Conservation (phyloP, 2,888 invertebrate genomes). For the Cecidostiba fungosa region DNA sequence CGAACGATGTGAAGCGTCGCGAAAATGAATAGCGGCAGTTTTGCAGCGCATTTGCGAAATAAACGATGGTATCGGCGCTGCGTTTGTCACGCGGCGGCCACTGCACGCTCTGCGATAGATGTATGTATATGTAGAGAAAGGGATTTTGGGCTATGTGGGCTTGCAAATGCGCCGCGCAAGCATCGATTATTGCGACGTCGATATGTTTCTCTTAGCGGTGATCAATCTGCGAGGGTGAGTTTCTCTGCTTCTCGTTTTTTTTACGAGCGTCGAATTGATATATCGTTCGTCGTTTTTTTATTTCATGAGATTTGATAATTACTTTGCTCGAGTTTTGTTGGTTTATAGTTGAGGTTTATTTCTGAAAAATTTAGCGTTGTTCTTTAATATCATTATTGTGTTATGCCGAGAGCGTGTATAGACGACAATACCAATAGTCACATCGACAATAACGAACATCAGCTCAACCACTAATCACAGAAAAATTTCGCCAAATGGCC, state of each 20-base stretch:
- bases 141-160: neutral
- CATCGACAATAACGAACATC: too few relatives aligned
- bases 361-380: too few relatives aligned
- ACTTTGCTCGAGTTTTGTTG: neutral
- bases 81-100: constrained; percentile 77
- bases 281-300: constrained; percentile 37
- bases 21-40: constrained; percentile 80
- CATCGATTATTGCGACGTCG: constrained; percentile 62
- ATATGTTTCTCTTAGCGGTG: constrained; percentile 64
- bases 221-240: constrained; percentile 51
- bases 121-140: neutral
- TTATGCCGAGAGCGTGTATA: too few relatives aligned
- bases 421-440: too few relatives aligned
- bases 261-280: constrained; percentile 53
- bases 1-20: constrained; percentile 45
- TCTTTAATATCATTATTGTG: too few relatives aligned
- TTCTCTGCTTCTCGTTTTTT: neutral
- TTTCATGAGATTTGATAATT: neutral
- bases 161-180: constrained; percentile 63
- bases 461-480: too few relatives aligned
- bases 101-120: constrained; percentile 54
- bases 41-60: constrained; percentile 80
- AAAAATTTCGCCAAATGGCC: too few relatives aligned
- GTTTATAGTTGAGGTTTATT: too few relatives aligned
- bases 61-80: constrained; percentile 80